Evolutionary conservation across 2,888 invertebrate species (phyloP).

Genomic region (Sthenelais limicola): DNA sequence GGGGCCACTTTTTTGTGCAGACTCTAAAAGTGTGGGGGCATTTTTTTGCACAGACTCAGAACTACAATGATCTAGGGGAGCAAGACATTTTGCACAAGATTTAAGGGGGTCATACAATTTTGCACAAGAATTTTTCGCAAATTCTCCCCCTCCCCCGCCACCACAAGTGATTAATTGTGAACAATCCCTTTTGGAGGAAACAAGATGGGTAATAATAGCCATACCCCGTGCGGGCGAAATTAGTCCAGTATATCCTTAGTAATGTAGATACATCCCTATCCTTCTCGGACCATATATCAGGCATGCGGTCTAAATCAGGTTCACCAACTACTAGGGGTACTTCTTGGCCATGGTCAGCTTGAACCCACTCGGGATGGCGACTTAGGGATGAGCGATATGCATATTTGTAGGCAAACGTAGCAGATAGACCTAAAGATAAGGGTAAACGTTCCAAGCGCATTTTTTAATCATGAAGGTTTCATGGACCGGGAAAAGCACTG

Average conservation of each 20-base stretch:
- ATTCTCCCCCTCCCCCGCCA: background rate
- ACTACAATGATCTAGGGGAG: background rate
- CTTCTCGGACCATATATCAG: constrained; percentile 54
- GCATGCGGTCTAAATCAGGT: constrained; percentile 48
- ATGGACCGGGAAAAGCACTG: no score
- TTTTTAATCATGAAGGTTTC: no score
- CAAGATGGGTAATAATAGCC: background rate
- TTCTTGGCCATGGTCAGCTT: constrained; percentile 58
- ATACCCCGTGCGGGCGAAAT: constrained; percentile 63
- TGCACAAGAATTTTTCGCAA: background rate
- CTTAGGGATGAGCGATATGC: constrained; percentile 40
- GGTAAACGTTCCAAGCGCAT: no score
- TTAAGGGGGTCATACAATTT: background rate
- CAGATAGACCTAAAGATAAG: constrained; percentile 7
- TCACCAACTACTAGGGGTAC: constrained; percentile 60
- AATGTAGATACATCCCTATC: constrained; percentile 54
- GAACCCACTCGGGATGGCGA: constrained; percentile 41
- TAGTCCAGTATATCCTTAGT: constrained; percentile 62
- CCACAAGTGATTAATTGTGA: background rate
- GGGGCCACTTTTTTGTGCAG: no score
- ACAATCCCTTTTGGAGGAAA: no score
- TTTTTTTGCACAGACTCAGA: no score
- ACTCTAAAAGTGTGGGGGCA: no score
- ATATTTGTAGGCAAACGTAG: constrained; percentile 43
- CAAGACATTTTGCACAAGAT: background rate